These are phyloP conservation scores for Brachionus sp. DNA, from an alignment of 1,140 invertebrate species.

Conservation along the genomic window DNA sequence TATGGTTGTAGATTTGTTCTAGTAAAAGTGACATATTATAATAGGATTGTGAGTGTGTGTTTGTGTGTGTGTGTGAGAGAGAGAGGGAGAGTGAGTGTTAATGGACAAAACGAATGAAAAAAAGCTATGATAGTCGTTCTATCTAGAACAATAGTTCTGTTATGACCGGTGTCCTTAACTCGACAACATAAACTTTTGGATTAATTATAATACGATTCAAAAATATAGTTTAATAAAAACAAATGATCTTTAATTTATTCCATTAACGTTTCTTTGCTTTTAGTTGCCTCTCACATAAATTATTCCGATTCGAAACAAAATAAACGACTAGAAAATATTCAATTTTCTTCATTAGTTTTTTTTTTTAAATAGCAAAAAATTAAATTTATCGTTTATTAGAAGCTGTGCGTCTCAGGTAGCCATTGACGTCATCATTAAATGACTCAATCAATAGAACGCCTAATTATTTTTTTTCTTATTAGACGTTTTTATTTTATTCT, in stretches of 20 bases:
- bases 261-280: neutral
- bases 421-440: neutral
- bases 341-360: neutral
- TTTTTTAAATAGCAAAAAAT: neutral
- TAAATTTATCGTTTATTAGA: neutral
- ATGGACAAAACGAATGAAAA: neutral
- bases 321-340: neutral
- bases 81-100: too few species aligned
- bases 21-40: neutral
- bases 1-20: neutral
- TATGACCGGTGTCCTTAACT: neutral
- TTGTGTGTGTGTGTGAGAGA: too few species aligned
- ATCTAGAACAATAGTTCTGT: neutral
- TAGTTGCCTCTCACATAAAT: neutral
- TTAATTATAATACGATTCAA: neutral
- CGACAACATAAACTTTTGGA: neutral
- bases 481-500: neutral
- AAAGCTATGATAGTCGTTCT: neutral
- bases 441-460: neutral
- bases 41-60: neutral
- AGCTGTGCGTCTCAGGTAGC: neutral
- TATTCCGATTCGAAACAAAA: neutral
- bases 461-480: neutral
- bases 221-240: neutral
- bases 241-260: conserved; percentile 1